These are phyloP conservation scores for Melipona beecheii DNA, from an alignment of 2,888 invertebrate species.

Conservation along the genomic window DNA sequence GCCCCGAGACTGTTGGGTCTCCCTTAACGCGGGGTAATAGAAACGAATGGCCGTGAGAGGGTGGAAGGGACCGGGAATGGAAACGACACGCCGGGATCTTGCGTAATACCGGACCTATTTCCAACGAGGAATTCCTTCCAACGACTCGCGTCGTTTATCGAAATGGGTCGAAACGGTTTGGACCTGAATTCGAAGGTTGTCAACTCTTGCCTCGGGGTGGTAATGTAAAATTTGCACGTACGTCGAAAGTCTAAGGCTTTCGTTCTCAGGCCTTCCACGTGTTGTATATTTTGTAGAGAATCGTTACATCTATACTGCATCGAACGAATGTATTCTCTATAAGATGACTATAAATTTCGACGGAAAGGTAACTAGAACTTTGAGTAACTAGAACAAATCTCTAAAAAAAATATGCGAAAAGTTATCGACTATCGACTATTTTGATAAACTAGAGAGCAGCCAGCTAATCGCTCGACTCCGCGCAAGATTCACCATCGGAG, in stretches of 20 bases:
- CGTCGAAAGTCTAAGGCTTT: no score
- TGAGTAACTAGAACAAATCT: no score
- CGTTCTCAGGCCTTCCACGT: no score
- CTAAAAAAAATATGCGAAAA: no score
- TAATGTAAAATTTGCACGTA: no score
- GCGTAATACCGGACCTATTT: conserved; percentile 10
- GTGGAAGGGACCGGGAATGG: conserved; percentile 37
- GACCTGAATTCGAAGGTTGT: neutral
- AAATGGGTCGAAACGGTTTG: neutral
- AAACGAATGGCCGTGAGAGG: conserved; percentile 67
- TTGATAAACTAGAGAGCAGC: neutral
- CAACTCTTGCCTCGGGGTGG: no score
- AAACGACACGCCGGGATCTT: conserved; percentile 48
- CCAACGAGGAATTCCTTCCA: neutral
- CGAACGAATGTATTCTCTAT: no score
- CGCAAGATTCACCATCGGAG: conserved; percentile 6
- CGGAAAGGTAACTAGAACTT: no score
- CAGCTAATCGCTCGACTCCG: conserved; percentile 43
- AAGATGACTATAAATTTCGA: no score
- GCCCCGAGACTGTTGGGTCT: conserved; percentile 67
- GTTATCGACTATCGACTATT: no score
- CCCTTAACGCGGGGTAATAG: conserved; percentile 73
- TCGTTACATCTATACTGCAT: no score
- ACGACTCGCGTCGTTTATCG: neutral
- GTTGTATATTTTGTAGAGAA: no score